Conservation (phyloP, 1,140 invertebrate genomes). For the Zelostemma sp. region DNA sequence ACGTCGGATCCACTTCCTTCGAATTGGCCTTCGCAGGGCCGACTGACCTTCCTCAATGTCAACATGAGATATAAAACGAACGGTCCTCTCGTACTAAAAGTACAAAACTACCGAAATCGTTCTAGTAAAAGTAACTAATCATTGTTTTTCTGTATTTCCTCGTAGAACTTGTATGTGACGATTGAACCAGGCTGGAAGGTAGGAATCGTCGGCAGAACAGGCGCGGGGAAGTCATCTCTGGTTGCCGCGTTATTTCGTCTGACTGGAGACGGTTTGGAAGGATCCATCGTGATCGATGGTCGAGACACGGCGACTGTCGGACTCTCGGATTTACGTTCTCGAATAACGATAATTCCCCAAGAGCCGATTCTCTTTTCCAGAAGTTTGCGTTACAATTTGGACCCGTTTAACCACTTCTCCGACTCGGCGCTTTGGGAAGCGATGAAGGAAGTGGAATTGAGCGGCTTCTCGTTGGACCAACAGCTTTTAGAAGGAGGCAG, state of each 20-base stretch:
- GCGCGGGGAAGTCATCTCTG: slow-evolving; percentile 88
- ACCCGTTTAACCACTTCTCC: slow-evolving; percentile 74
- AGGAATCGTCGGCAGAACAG: slow-evolving; percentile 79
- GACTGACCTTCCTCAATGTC: slow-evolving; percentile 73
- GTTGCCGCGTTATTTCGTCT: slow-evolving; percentile 79
- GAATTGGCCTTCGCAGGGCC: slow-evolving; percentile 68
- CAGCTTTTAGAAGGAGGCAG: slow-evolving; percentile 76
- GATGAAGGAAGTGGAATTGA: slow-evolving; percentile 82
- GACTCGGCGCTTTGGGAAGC: slow-evolving; percentile 81
- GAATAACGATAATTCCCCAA: slow-evolving; percentile 80
- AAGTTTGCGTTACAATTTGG: slow-evolving; percentile 77
- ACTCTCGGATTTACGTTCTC: slow-evolving; percentile 73
- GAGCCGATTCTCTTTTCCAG: slow-evolving; percentile 80
- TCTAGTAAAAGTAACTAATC: too few species aligned
- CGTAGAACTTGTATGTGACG: not conserved
- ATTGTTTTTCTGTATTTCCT: too few species aligned
- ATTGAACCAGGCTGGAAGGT: slow-evolving; percentile 49
- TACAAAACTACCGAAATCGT: slow-evolving; percentile 33
- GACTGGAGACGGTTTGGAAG: slow-evolving; percentile 63
- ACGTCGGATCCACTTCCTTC: slow-evolving; percentile 57
- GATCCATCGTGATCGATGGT: slow-evolving; percentile 76
- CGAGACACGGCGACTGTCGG: slow-evolving; percentile 70
- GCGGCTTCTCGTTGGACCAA: slow-evolving; percentile 70
- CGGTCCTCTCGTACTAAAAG: slow-evolving; percentile 78
- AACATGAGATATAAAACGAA: slow-evolving; percentile 76